Percentiles rank a stretch among this genome's conserved stretches.
Evolutionary conservation across 2,797 vertebrate genomes (phyloP).

Genomic region (Anableps anableps): DNA sequence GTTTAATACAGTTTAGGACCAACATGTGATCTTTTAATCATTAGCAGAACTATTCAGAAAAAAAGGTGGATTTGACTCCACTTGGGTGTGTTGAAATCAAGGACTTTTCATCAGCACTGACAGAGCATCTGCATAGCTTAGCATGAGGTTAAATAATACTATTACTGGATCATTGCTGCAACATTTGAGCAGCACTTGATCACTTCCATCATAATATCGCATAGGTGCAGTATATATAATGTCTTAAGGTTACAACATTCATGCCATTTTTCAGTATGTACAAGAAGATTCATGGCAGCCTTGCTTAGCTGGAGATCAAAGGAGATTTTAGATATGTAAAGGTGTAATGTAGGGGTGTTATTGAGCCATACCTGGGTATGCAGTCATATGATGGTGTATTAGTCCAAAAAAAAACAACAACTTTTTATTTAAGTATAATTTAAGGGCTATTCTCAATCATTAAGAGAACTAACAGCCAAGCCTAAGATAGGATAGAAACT

Average conservation of each 20-base stretch:
- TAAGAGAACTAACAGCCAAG: neutral
- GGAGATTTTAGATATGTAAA: too few species aligned
- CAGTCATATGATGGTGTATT: neutral
- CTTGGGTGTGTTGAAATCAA: neutral
- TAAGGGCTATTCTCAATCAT: neutral
- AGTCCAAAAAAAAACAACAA: neutral
- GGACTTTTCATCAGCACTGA: neutral
- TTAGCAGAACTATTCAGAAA: neutral
- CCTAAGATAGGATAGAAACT: conserved; percentile 2
- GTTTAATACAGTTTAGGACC: neutral
- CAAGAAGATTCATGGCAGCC: neutral
- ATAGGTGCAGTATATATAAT: neutral
- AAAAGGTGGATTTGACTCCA: neutral
- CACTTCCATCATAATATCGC: neutral
- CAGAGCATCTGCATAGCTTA: neutral
- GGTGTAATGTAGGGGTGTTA: too few species aligned
- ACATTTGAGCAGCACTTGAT: neutral
- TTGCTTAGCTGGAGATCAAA: neutral
- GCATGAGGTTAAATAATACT: neutral
- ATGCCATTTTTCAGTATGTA: neutral
- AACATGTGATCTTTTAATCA: neutral
- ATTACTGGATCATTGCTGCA: neutral
- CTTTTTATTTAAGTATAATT: neutral
- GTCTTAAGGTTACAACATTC: neutral
- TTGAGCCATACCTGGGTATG: neutral